Conservation (phyloP, 1,140 invertebrate species). For the Drosophila pruinosa region DNA sequence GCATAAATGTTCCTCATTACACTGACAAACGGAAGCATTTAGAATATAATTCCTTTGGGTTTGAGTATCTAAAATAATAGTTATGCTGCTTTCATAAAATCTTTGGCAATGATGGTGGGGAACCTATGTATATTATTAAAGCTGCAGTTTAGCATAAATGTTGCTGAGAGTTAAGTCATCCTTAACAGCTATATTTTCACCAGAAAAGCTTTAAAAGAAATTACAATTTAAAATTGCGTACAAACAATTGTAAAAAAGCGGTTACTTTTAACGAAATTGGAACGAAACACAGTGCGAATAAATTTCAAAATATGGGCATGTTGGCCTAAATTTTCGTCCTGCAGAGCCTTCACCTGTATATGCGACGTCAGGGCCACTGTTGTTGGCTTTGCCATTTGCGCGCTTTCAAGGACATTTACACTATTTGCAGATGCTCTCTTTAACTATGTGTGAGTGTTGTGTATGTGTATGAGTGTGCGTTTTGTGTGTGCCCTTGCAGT, state of each 20-base stretch:
- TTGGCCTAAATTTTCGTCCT: constrained; percentile 27
- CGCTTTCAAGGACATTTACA: constrained; percentile 72
- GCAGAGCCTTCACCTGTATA: constrained; percentile 57
- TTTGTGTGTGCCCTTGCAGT: constrained; percentile 56
- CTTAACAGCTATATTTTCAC: too few relatives aligned
- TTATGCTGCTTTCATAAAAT: too few relatives aligned
- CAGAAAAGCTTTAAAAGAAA: not conserved
- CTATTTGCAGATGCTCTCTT: constrained; percentile 70
- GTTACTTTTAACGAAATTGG: not conserved
- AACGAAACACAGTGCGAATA: not conserved
- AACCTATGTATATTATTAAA: too few relatives aligned
- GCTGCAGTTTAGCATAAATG: too few relatives aligned
- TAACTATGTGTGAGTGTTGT: constrained; percentile 15
- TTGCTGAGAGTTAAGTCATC: too few relatives aligned
- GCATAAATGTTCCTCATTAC: constrained; percentile 52
- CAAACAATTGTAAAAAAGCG: not conserved
- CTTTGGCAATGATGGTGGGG: too few relatives aligned
- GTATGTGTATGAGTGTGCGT: constrained; percentile 10
- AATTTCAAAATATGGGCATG: not conserved
- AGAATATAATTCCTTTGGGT: not conserved
- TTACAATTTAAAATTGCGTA: not conserved
- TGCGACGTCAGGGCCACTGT: constrained; percentile 59
- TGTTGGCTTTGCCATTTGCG: constrained; percentile 59
- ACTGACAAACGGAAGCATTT: constrained; percentile 1
- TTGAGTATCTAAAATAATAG: not conserved